A percentile compares a stretch with the other conserved stretches of the same genome.
Conservation (phyloP, 2,113 vertebrate species). For the Hippocampus comes region DNA sequence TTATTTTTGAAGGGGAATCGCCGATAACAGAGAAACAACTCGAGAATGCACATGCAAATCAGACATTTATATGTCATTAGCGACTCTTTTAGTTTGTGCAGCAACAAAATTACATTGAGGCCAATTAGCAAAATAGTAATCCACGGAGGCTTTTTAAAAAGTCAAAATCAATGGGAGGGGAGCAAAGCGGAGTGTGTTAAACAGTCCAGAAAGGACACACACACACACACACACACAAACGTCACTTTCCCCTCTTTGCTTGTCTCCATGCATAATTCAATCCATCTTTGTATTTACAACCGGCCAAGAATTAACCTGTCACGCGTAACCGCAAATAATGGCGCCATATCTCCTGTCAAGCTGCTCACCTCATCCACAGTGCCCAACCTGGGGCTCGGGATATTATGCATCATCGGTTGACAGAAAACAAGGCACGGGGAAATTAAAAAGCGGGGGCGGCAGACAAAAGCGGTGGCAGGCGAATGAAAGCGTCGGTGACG, state of each 20-base stretch:
- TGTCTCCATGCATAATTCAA: constrained; percentile 64
- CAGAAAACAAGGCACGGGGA: constrained; percentile 63
- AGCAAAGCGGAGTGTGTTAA: neutral
- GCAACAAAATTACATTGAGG: neutral
- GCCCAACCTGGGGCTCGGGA: constrained; percentile 31
- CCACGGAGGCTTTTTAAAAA: constrained; percentile 12
- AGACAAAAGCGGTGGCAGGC: constrained; percentile 59
- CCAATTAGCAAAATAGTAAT: neutral
- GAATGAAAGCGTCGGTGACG: constrained; percentile 59
- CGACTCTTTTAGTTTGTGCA: neutral
- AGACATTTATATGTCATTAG: neutral
- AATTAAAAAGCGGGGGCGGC: constrained; percentile 62
- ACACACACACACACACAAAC: constrained; percentile 25
- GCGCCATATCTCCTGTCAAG: constrained; percentile 54
- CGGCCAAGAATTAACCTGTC: constrained; percentile 61
- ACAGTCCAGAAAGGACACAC: constrained; percentile 29
- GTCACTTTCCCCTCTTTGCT: constrained; percentile 38
- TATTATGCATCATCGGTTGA: constrained; percentile 64
- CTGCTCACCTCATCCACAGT: constrained; percentile 31
- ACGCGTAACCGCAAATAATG: constrained; percentile 41
- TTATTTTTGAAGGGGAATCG: too few relatives aligned
- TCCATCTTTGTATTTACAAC: constrained; percentile 63
- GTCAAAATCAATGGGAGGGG: neutral
- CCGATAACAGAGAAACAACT: neutral
- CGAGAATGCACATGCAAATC: neutral